Conservation (phyloP, 2,888 invertebrate species). For the Drosophila borealis region DNA sequence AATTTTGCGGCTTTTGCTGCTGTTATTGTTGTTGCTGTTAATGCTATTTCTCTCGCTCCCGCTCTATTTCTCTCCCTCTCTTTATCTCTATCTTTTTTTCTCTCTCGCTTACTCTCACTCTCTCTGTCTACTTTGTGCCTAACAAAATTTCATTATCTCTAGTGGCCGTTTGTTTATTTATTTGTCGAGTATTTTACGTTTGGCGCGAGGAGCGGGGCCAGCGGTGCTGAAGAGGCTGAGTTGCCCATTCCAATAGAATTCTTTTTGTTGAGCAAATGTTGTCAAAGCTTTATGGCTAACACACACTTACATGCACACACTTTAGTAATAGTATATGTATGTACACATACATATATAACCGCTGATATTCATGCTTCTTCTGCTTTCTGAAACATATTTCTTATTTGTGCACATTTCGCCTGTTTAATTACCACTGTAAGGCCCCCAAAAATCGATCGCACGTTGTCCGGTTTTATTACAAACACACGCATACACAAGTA, state of each 20-base stretch:
- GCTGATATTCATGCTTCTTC: neutral
- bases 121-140: conserved; percentile 20
- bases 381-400: neutral
- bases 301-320: conserved; percentile 1
- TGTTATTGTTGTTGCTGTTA: conserved; percentile 30
- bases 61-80: neutral
- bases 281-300: conserved; percentile 32
- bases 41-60: conserved; percentile 22
- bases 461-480: conserved; percentile 55
- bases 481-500: conserved; percentile 37
- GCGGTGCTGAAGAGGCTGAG: neutral
- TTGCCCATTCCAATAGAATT: neutral
- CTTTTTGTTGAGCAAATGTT: conserved; percentile 26
- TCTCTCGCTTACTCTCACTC: neutral
- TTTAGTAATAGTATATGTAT: neutral
- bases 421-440: conserved; percentile 41
- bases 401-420: neutral
- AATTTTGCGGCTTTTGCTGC: conserved; percentile 57
- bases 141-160: conserved; percentile 71
- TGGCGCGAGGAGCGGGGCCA: neutral
- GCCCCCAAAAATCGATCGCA: conserved; percentile 72
- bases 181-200: conserved; percentile 53
- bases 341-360: neutral
- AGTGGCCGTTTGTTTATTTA: conserved; percentile 73
- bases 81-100: conserved; percentile 2